phyloP scores from a whole-genome alignment of 2,113 vertebrate genomes.

The Esox niger region DNA sequence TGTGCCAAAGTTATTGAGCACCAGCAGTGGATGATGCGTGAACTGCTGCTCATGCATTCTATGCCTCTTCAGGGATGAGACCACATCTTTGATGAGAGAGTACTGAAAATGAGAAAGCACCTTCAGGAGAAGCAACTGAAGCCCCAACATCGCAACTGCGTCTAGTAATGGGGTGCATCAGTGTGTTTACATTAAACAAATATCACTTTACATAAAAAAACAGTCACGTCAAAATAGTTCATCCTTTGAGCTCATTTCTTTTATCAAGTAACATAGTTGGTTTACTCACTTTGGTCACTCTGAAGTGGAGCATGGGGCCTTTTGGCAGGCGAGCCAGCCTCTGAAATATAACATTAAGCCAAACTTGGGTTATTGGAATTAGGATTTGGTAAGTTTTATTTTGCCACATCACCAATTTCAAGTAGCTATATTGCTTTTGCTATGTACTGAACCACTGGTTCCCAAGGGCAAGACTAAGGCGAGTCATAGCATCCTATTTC shows the following conservation, averaged over 20 bases:
- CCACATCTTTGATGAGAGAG: slow-evolving; percentile 81
- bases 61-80: slow-evolving; percentile 86
- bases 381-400: no score
- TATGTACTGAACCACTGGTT: no score
- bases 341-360: slow-evolving; percentile 52
- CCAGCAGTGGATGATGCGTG: slow-evolving; percentile 81
- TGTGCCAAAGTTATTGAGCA: slow-evolving; percentile 87
- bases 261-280: neutral
- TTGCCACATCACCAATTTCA: no score
- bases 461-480: no score
- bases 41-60: slow-evolving; percentile 94
- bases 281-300: slow-evolving; percentile 75
- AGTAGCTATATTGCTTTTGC: no score
- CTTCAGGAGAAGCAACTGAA: neutral
- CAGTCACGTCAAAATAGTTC: slow-evolving; percentile 54
- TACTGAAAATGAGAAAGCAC: slow-evolving; percentile 70
- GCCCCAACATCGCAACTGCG: rapidly evolving
- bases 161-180: slow-evolving; percentile 47
- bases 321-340: slow-evolving; percentile 86
- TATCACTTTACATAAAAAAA: slow-evolving; percentile 61
- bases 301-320: slow-evolving; percentile 85
- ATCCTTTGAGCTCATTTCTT: slow-evolving; percentile 49
- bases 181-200: slow-evolving; percentile 71
- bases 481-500: no score
- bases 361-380: no score